Conservation (phyloP, 1,140 invertebrate species). For the Oscheius sp. region DNA sequence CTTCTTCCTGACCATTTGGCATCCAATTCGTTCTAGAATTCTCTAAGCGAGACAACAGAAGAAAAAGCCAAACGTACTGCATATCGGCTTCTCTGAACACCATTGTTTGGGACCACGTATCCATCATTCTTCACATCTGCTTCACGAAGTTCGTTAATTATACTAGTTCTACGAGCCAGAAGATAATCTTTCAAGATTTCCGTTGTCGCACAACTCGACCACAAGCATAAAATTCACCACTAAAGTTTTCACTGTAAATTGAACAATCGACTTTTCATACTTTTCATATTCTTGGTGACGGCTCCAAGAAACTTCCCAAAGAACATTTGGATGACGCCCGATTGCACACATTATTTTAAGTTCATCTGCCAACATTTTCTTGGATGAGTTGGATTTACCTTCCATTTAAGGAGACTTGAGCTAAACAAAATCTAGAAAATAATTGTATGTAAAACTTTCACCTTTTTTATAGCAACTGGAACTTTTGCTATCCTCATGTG, state of each 20-base stretch:
- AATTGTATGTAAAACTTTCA: background rate
- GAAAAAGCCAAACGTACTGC: constrained; percentile 16
- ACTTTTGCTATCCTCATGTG: background rate
- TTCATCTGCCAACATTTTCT: constrained; percentile 26
- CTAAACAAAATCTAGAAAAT: too few relatives aligned
- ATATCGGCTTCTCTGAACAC: constrained; percentile 1
- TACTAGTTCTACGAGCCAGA: background rate
- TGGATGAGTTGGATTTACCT: constrained; percentile 15
- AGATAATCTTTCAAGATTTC: constrained; percentile 18
- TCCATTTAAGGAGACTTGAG: background rate
- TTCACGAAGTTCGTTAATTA: constrained; percentile 7
- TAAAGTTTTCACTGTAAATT: constrained; percentile 4
- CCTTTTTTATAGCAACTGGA: constrained; percentile 18
- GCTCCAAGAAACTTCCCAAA: constrained; percentile 27
- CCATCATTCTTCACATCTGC: constrained; percentile 1
- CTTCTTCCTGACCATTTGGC: background rate
- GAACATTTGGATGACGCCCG: constrained; percentile 27
- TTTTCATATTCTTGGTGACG: constrained; percentile 29
- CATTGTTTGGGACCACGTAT: constrained; percentile 12
- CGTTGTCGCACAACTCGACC: constrained; percentile 20
- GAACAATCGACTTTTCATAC: background rate
- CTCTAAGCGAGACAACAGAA: too few relatives aligned
- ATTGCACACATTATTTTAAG: constrained; percentile 35
- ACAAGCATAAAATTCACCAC: constrained; percentile 27
- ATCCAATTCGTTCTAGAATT: constrained; percentile 7